Base-by-base conservation (phyloP, 1,140 invertebrate species). In the Drosophila watanabei region DNA sequence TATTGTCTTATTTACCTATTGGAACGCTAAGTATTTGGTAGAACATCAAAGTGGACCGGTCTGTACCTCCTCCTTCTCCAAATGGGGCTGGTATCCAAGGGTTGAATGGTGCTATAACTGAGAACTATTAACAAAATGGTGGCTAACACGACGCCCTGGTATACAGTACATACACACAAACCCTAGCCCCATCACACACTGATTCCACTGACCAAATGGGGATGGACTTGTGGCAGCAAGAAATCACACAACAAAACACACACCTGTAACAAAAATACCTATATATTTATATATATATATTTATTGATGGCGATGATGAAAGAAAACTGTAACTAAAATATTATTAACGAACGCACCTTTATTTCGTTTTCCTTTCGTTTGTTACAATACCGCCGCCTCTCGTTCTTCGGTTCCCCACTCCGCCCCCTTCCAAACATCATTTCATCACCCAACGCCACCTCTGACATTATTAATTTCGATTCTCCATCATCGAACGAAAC, bases 281-380 rank as follows among this genome's bases (percentile, higher is more conserved):
- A 52, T 30, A 66, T 46, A 58, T 37, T 41, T 32, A 76, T 59
- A 66, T 46, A 58, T 37, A 35, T 32, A 76, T 59, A 66, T 43
- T 54, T 39, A 65, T 80, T 60, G 48, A 80, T 65, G 39, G 64
- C 71, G 52, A 85, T 75, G 39, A 66, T 87, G 60, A 75, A 63
- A 65, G 49, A 68, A 75, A 79, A 45, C 60, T 89, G 86, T 90
- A 90, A 90, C 86, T 90, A 90, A 90, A 90, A 91, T 90, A 90
- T 82, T 91, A 91, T 75, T 91, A 91, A 88, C 80, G 88, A 91
- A 88, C 80, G 88, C 88, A 91, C 88, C 79, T 78, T 82, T 72
- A 79, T 84, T 88, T 82, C 56, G 32, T 82, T 73, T 68, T 73
- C 45, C 58, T 79, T 83, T 73, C 56, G 61, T 82, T 85, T 69